phyloP scores from a whole-genome alignment of 2,113 vertebrate genomes.

The Percopsis transmontana region DNA sequence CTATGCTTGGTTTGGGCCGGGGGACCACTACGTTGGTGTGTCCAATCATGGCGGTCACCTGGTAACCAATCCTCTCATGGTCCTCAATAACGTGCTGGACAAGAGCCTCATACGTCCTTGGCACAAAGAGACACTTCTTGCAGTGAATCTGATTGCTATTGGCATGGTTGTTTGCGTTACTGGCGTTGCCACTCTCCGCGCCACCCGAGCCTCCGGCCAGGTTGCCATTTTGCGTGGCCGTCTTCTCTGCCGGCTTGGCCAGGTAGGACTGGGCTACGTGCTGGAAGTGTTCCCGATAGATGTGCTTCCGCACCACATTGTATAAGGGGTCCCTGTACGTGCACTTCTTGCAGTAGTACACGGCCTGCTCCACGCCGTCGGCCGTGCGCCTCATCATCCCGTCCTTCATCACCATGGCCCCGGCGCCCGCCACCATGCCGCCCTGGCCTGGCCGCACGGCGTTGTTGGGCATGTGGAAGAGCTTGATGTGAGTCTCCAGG shows the following conservation, averaged over 20 bases:
- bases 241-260: conserved; percentile 90
- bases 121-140: conserved; percentile 97
- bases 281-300: conserved; percentile 99
- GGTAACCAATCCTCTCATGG: conserved; percentile 95
- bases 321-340: conserved; percentile 98
- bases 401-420: conserved; percentile 88
- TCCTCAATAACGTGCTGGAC: conserved; percentile 98
- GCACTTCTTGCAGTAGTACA: conserved; percentile 99
- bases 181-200: conserved; percentile 66
- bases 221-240: conserved; percentile 65
- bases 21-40: conserved; percentile 97
- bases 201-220: conserved; percentile 43
- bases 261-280: conserved; percentile 95
- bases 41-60: conserved; percentile 98
- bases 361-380: conserved; percentile 95
- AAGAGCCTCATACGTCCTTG: conserved; percentile 94
- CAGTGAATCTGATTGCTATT: conserved; percentile 88
- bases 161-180: conserved; percentile 58
- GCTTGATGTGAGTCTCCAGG: conserved; percentile 98
- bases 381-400: conserved; percentile 88
- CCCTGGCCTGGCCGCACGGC: conserved; percentile 75
- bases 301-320: conserved; percentile 98
- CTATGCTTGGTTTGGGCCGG: conserved; percentile 86
- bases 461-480: conserved; percentile 95
- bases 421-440: conserved; percentile 55